These are phyloP conservation scores for Deroptyus accipitrinus DNA, from an alignment of 2,113 vertebrate genomes.

Conservation along the genomic window DNA sequence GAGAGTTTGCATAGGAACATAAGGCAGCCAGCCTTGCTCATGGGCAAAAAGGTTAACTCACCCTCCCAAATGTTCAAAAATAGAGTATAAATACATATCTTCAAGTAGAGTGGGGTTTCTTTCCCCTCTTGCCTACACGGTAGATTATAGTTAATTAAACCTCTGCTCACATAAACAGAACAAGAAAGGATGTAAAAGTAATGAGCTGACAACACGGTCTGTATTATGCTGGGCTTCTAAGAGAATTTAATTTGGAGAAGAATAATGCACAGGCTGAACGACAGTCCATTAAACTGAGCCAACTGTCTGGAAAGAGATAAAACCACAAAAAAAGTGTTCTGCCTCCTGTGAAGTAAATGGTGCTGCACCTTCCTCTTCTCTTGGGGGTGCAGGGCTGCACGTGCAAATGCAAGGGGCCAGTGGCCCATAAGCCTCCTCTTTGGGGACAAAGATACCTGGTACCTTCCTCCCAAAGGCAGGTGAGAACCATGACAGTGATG, in stretches of 20 bases:
- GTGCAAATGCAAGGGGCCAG: background rate
- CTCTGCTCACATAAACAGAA: slow-evolving; percentile 79
- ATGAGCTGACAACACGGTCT: slow-evolving; percentile 79
- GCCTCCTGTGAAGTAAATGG: slow-evolving; percentile 60
- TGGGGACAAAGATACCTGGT: background rate
- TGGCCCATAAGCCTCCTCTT: fast-evolving
- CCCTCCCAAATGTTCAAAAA: background rate
- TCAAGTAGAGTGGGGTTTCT: background rate
- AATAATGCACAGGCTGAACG: slow-evolving; percentile 78
- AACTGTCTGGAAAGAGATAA: slow-evolving; percentile 82
- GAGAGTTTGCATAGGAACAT: background rate
- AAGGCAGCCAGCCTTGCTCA: background rate
- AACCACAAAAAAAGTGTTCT: slow-evolving; percentile 65
- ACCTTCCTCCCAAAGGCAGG: background rate
- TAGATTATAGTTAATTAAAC: slow-evolving; percentile 83
- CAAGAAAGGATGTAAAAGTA: slow-evolving; percentile 81
- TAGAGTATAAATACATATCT: slow-evolving; percentile 25
- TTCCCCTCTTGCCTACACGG: slow-evolving; percentile 61
- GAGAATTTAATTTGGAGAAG: slow-evolving; percentile 83
- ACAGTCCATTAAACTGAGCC: slow-evolving; percentile 79
- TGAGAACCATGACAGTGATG: fast-evolving
- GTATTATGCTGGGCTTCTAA: slow-evolving; percentile 76
- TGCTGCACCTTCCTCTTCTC: background rate
- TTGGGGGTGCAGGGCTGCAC: background rate
- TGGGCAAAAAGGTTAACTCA: background rate